A percentile compares a stretch with the other conserved stretches of the same genome.
Conservation (phyloP, 2,113 vertebrate genomes). For the Glareola pratincola region DNA sequence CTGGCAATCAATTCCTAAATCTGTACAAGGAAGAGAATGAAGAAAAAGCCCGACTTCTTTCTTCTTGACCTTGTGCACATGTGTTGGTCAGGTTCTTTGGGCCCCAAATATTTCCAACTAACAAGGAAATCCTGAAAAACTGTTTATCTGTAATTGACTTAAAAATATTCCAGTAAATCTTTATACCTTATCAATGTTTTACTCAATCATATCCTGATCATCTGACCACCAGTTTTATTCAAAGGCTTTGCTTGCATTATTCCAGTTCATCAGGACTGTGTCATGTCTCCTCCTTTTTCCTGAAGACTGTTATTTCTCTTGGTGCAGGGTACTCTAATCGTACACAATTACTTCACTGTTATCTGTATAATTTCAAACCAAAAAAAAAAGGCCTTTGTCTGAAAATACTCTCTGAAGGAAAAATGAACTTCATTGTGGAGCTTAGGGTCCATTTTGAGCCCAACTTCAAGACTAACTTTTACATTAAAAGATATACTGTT, state of each 20-base stretch:
- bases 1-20: background rate
- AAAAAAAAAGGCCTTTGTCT: background rate
- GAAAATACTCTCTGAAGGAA: background rate
- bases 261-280: background rate
- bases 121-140: background rate
- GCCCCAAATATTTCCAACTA: background rate
- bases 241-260: background rate
- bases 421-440: background rate
- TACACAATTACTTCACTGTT: background rate
- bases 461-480: background rate
- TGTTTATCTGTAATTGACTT: background rate
- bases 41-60: background rate
- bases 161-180: background rate
- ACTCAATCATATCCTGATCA: background rate
- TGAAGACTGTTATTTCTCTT: background rate
- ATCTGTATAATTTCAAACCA: background rate
- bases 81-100: background rate
- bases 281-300: background rate
- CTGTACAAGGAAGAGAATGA: background rate
- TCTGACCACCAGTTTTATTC: background rate
- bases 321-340: background rate
- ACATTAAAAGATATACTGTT: background rate
- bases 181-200: background rate
- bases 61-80: background rate
- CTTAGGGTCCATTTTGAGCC: background rate